Conservation (phyloP, 1,140 invertebrate species). For the Mesaphorura yosii region DNA sequence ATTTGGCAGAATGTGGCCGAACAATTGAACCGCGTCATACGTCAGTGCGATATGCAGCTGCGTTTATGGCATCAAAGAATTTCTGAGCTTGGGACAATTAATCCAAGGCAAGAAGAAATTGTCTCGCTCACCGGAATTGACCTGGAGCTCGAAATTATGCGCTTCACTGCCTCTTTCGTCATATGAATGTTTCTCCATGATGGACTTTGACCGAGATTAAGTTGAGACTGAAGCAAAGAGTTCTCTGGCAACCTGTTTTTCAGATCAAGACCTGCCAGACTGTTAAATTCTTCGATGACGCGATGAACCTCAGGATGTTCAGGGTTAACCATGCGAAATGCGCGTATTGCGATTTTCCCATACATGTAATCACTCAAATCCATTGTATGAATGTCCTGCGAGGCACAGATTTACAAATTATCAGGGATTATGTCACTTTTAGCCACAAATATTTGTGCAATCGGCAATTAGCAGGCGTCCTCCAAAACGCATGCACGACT, state of each 20-base stretch:
- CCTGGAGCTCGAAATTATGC: neutral
- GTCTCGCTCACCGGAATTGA: neutral
- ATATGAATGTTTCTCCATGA: no score
- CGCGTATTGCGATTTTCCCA: conserved; percentile 78
- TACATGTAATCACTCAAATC: conserved; percentile 88
- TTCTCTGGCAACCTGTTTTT: neutral
- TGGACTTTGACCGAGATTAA: no score
- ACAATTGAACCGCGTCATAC: neutral
- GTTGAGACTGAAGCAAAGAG: no score
- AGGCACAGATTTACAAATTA: neutral
- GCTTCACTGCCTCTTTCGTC: neutral
- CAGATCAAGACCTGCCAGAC: neutral
- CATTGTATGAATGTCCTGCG: conserved; percentile 71
- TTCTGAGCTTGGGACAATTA: no score
- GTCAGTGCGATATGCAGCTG: neutral
- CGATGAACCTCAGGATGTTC: conserved; percentile 56
- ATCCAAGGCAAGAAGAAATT: neutral
- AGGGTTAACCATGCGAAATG: conserved; percentile 69
- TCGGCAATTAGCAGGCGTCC: no score
- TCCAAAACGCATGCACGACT: no score
- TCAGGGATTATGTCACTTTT: no score
- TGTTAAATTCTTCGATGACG: neutral
- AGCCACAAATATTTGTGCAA: no score
- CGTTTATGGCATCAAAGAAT: no score
- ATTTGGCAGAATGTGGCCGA: neutral